Base-by-base conservation (phyloP, 2,888 invertebrate genomes). In the Resseliella maxima region DNA sequence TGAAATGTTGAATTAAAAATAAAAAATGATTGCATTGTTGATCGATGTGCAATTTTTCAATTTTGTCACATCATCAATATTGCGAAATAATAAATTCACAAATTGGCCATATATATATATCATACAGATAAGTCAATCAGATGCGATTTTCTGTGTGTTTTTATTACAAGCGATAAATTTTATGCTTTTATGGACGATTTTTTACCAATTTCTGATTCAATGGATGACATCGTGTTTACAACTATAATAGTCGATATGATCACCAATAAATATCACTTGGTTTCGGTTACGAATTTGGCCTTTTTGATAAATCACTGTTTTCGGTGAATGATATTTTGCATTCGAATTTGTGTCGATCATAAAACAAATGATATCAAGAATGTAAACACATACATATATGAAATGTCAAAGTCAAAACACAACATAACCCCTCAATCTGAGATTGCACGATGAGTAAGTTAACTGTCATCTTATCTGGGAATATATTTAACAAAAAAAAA, bases 191-290 rank as follows among this genome's bases (percentile, higher is more conserved):
- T 50, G 50, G 10, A 50, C 50, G 50, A 41, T 41, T 50, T 83
- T 83, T 83, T 83, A 83, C 83, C 83, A 12, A 83, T 83, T 83
- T 83, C 83, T 38, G 83, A 83, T 8, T 83, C 38, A 1, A n/a
- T 12, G 0, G 83, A 83, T 31, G 38, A 38, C 38, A 38, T 83
- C 12, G n/a, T 72, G 31, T 24, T 41, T 41, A 41, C 41, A 41
- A 59, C 1, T 59, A 41, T 8, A 41, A 41, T 41, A 41, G 18
- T 50, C 1, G 18, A 15, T 50, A 18, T 41, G 18, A 18, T 50
- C 46, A 18, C 18, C 18, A 50, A 15, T 50, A 50, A 50, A 59
- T 72, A 12, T 59, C 59, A 24, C 2, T 24, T 59, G 15, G 59
- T 59, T 31, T 72, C 72, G 72, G 72, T 31, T 72, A 72, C 72